Evolutionary conservation across 2,113 vertebrate genomes (phyloP).

Genomic region (Dolichallabes microphthalmus): DNA sequence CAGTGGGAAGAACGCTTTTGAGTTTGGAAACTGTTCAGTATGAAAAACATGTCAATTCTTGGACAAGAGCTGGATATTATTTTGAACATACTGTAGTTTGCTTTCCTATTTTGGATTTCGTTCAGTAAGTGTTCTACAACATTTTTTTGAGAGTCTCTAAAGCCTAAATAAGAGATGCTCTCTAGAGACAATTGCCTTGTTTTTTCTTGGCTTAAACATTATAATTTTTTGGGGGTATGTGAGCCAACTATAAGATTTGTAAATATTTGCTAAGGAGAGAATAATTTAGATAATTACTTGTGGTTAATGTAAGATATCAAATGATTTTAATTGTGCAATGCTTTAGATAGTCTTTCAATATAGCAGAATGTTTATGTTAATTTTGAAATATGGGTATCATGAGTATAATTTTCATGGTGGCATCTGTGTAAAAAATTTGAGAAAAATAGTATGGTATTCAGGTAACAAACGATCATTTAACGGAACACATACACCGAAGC

Average conservation of each 20-base stretch:
- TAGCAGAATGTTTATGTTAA: constrained; percentile 45
- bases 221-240: not conserved
- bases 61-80: constrained; percentile 2
- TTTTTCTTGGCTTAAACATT: not conserved
- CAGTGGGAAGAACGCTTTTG: constrained; percentile 4
- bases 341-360: not conserved
- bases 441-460: not conserved
- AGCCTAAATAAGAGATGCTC: not conserved
- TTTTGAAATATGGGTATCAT: constrained; percentile 60
- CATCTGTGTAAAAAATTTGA: constrained; percentile 48
- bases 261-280: not conserved
- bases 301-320: not conserved
- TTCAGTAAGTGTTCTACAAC: constrained; percentile 1
- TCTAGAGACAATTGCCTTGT: not conserved
- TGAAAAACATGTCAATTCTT: not conserved
- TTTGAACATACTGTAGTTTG: not conserved
- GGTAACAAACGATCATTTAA: constrained; percentile 7
- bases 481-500: constrained; percentile 1
- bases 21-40: constrained; percentile 8
- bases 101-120: constrained; percentile 15
- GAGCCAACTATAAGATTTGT: not conserved
- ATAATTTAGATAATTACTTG: not conserved
- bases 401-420: constrained; percentile 51
- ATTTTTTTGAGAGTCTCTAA: not conserved
- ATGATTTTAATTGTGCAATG: not conserved